Base-by-base conservation (phyloP, 2,888 invertebrate genomes). In the Eupithecia subfuscata region DNA sequence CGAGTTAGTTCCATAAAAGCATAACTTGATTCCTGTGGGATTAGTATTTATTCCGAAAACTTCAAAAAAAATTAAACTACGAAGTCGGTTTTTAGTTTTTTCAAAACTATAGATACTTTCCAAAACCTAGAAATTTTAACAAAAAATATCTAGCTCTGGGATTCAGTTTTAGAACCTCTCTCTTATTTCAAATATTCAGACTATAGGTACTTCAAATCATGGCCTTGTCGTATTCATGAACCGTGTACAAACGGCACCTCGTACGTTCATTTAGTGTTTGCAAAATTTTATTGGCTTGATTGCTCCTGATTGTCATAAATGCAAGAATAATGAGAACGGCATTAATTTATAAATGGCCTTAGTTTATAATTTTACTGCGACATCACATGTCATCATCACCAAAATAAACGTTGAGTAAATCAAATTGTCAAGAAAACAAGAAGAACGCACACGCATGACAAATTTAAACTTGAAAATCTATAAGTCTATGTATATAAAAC, bases 261-360 rank as follows among this genome's bases (percentile, higher is more conserved):
- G 34, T 64, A 64, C 64, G 34, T 64, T 34, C 7, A 60, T 60
- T 65, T 25, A 45, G 52, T 52, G 69, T 18, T 30, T 48, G 48
- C 16, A 52, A 52, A 69, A 48, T 48, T 8, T 18, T 52, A 69
- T 52, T 52, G 69, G 48, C 52, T 52, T 52, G 48, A 69, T 48
- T 69, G 69, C 52, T 48, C 11, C 48, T 68, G 68, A 68, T 68
- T 40, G 68, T 25, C 25, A 43, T 45, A 68, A 68, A 68, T 68
- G 40, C 40, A 40, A 22, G 64, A 64, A 64, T 34, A 34, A 64
- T 34, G 6, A 34, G 34, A 34, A 64, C 34, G 34, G 34, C 16
- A 34, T 64, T 18, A 34, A 64, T 64, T 64, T 64, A 64, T 18
- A 34, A 16, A 64, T 34, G 30, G 34, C 64, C 34, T 34, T 34